Conservation (phyloP, 2,113 vertebrate species). For the Alectura lathami region DNA sequence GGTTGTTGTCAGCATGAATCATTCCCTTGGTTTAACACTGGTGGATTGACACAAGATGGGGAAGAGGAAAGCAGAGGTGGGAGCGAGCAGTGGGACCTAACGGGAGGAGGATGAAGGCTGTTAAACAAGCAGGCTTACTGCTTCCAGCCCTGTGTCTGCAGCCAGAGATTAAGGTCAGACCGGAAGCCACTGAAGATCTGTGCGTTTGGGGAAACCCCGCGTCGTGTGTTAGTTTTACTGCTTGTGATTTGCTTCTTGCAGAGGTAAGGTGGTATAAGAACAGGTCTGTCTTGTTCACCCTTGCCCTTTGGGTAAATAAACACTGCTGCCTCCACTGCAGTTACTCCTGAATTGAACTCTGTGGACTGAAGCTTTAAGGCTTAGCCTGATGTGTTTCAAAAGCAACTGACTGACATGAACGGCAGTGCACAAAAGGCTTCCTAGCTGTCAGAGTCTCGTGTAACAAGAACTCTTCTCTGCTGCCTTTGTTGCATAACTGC, state of each 20-base stretch:
- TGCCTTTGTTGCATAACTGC: not conserved
- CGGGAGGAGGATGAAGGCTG: not conserved
- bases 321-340: not conserved
- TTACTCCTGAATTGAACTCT: not conserved
- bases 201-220: not conserved
- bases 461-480: not conserved
- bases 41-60: not conserved
- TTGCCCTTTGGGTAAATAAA: not conserved
- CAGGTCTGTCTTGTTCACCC: slow-evolving; percentile 11
- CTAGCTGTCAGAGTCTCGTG: not conserved
- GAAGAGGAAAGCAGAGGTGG: not conserved
- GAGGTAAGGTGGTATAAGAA: not conserved
- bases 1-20: not conserved
- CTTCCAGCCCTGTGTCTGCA: not conserved
- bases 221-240: not conserved
- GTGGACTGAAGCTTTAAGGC: not conserved
- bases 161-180: not conserved
- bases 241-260: not conserved
- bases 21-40: not conserved
- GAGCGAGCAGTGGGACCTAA: not conserved
- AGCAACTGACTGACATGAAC: not conserved
- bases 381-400: not conserved
- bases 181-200: not conserved
- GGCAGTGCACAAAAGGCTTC: not conserved
- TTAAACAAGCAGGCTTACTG: not conserved